Conservation (phyloP, 1,140 invertebrate species). For the Drosophila cardini region DNA sequence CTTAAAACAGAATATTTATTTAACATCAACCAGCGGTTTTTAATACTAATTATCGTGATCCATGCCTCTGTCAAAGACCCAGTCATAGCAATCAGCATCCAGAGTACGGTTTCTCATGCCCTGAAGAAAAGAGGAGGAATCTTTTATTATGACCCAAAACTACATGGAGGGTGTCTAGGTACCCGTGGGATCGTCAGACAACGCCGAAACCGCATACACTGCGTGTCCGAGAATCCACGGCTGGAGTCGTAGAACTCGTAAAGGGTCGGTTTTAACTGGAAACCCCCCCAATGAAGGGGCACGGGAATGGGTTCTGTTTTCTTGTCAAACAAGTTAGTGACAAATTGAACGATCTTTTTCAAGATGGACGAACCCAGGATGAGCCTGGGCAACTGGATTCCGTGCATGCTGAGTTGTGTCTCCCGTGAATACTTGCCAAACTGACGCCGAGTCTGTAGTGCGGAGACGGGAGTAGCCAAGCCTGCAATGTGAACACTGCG, state of each 20-base stretch:
- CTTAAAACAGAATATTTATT: neutral
- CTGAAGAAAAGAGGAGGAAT: slow-evolving; percentile 16
- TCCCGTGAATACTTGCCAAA: slow-evolving; percentile 56
- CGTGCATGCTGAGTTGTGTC: slow-evolving; percentile 48
- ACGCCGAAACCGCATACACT: slow-evolving; percentile 54
- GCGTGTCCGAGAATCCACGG: neutral
- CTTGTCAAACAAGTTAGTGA: neutral
- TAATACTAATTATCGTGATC: slow-evolving; percentile 7
- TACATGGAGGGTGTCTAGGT: neutral
- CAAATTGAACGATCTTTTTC: neutral
- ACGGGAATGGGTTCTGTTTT: slow-evolving; percentile 9
- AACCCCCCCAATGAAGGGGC: slow-evolving; percentile 62
- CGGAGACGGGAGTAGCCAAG: slow-evolving; percentile 82
- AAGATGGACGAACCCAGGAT: neutral
- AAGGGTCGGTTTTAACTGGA: slow-evolving; percentile 36
- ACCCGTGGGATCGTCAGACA: slow-evolving; percentile 54
- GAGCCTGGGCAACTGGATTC: neutral
- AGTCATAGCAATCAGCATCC: slow-evolving; percentile 49
- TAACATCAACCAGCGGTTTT: neutral
- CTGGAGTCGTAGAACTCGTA: slow-evolving; percentile 51
- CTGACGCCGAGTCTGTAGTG: slow-evolving; percentile 40
- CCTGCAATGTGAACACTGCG: slow-evolving; percentile 96
- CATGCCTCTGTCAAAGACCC: slow-evolving; percentile 52
- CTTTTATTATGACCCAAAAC: too few relatives aligned
- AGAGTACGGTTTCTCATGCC: slow-evolving; percentile 27